phyloP scores from a whole-genome alignment of 2,113 vertebrate genomes.

The Cynopterus brachyotis region DNA sequence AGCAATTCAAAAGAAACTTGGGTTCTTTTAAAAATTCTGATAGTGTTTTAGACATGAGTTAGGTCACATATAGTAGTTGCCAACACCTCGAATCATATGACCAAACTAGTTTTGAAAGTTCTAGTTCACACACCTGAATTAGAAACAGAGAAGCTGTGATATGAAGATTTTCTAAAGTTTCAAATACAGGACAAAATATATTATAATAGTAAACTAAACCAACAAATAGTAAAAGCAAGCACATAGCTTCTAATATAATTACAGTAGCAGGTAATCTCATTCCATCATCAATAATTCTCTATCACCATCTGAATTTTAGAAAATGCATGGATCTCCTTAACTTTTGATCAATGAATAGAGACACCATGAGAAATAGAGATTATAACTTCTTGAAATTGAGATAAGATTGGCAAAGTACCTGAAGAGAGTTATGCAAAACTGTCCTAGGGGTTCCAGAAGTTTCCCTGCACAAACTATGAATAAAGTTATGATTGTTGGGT shows the following conservation, averaged over 20 bases:
- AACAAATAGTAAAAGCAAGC: constrained; percentile 69
- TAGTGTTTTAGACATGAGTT: neutral
- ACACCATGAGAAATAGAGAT: constrained; percentile 76
- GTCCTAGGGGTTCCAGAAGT: constrained; percentile 61
- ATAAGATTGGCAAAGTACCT: constrained; percentile 55
- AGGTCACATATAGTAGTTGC: constrained; percentile 82
- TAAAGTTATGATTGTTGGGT: constrained; percentile 55
- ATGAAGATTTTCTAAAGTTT: constrained; percentile 55
- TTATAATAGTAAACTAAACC: constrained; percentile 52
- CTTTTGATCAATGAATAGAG: constrained; percentile 76
- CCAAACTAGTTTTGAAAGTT: constrained; percentile 70
- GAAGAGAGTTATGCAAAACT: constrained; percentile 65
- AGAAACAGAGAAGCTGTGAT: constrained; percentile 51
- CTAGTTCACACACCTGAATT: constrained; percentile 52
- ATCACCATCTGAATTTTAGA: constrained; percentile 46
- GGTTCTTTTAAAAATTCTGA: constrained; percentile 60
- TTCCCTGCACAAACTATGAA: constrained; percentile 55
- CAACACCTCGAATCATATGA: constrained; percentile 82
- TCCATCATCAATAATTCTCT: constrained; percentile 61
- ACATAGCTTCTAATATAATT: constrained; percentile 51
- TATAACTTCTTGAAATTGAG: constrained; percentile 69
- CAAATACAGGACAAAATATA: constrained; percentile 43
- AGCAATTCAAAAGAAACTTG: constrained; percentile 73
- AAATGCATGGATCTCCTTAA: constrained; percentile 64
- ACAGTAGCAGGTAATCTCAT: constrained; percentile 23